Conservation (phyloP, 2,797 vertebrate species). For the Intellagama lesueurii region DNA sequence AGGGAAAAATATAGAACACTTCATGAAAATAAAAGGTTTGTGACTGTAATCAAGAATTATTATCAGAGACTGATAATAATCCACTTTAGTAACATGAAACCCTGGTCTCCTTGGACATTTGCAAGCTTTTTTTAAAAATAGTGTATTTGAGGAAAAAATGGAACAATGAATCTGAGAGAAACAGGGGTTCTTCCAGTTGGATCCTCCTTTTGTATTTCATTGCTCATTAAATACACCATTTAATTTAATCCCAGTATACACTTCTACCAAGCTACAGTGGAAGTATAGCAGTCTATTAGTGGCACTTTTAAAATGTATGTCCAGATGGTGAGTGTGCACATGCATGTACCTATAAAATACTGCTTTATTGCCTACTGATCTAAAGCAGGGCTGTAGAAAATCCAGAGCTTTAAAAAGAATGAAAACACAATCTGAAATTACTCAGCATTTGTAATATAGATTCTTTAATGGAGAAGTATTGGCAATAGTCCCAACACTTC, state of each 20-base stretch:
- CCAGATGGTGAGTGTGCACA: not conserved
- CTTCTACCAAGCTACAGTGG: not conserved
- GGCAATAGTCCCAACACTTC: constrained; percentile 59
- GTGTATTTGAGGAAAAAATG: not conserved
- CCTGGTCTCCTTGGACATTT: not conserved
- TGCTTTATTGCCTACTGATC: not conserved
- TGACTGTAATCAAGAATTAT: no score
- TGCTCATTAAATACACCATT: not conserved
- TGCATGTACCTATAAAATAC: not conserved
- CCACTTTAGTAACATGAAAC: not conserved
- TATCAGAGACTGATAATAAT: no score
- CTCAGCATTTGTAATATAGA: constrained; percentile 43
- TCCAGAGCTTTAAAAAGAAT: constrained; percentile 8
- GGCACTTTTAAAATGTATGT: not conserved
- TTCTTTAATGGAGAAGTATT: constrained; percentile 51
- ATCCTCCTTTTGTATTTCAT: not conserved
- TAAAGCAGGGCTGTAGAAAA: not conserved
- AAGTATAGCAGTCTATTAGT: not conserved
- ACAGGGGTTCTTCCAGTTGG: not conserved
- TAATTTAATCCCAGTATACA: not conserved
- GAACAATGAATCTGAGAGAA: not conserved
- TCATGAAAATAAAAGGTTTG: no score
- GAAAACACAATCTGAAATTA: constrained; percentile 29
- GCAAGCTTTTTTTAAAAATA: not conserved
- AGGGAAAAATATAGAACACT: no score